A percentile compares a stretch with the other conserved stretches of the same genome.
These are phyloP conservation scores for Blastobasis adustella DNA, from an alignment of 2,888 invertebrate genomes.

Conservation along the genomic window DNA sequence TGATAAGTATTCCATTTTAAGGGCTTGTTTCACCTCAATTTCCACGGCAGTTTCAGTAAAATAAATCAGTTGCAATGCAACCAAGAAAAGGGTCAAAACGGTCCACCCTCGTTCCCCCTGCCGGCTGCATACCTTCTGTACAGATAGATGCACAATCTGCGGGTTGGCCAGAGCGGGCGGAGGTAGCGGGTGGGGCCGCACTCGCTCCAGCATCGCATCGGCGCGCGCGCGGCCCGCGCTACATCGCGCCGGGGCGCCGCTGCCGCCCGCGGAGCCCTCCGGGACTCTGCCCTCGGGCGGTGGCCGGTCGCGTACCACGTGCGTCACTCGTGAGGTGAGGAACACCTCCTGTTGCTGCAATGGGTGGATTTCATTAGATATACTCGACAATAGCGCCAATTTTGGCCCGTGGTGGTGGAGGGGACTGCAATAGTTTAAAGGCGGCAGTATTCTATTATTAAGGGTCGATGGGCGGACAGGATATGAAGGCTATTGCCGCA, in stretches of 20 bases:
- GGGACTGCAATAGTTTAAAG: too few relatives aligned
- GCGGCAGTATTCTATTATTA: too few relatives aligned
- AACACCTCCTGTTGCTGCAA: constrained; percentile 77
- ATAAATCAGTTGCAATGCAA: too few relatives aligned
- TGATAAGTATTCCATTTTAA: too few relatives aligned
- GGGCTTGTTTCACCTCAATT: too few relatives aligned
- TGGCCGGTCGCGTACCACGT: constrained; percentile 64
- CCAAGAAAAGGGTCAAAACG: too few relatives aligned
- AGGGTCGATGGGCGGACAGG: too few relatives aligned
- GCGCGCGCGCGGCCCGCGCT: constrained; percentile 72
- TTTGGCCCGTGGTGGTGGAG: too few relatives aligned
- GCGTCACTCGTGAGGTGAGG: constrained; percentile 74
- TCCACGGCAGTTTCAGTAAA: too few relatives aligned
- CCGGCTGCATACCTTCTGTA: constrained; percentile 8
- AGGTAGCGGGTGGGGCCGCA: constrained; percentile 46
- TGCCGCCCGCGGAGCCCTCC: constrained; percentile 38
- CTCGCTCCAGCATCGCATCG: constrained; percentile 88
- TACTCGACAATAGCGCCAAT: too few relatives aligned
- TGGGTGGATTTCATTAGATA: neutral
- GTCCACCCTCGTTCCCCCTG: too few relatives aligned
- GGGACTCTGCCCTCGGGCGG: constrained; percentile 28
- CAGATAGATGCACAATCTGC: constrained; percentile 41
- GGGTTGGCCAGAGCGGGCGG: constrained; percentile 10
- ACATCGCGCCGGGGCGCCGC: constrained; percentile 67
- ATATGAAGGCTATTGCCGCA: too few relatives aligned